Conservation (phyloP, 2,797 vertebrate genomes). For the Oreochromis mossambicus region DNA sequence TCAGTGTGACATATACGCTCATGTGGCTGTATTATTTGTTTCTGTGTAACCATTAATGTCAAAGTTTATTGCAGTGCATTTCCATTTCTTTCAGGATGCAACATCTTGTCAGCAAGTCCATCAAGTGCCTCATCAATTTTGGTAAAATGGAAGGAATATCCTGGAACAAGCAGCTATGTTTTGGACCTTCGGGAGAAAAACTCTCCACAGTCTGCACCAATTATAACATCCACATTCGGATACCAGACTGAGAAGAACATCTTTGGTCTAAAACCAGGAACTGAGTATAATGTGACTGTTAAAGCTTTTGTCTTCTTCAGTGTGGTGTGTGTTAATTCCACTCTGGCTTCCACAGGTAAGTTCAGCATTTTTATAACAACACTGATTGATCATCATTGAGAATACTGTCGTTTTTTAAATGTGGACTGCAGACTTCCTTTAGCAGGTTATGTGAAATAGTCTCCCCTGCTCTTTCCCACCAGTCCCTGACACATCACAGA, state of each 20-base stretch:
- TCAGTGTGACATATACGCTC: background rate
- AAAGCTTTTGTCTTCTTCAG: slow-evolving; percentile 66
- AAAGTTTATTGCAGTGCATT: background rate
- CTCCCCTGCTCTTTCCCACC: background rate
- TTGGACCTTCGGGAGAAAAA: slow-evolving; percentile 76
- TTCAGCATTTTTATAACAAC: background rate
- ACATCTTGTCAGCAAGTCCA: slow-evolving; percentile 59
- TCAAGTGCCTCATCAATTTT: slow-evolving; percentile 61
- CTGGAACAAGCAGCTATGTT: slow-evolving; percentile 65
- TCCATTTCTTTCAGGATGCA: slow-evolving; percentile 61
- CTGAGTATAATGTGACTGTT: slow-evolving; percentile 71
- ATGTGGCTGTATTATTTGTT: background rate
- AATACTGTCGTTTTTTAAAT: background rate
- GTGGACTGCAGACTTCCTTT: background rate
- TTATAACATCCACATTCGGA: background rate
- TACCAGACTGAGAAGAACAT: slow-evolving; percentile 28
- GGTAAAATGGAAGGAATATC: slow-evolving; percentile 65
- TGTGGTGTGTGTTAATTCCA: slow-evolving; percentile 37
- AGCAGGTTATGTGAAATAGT: background rate
- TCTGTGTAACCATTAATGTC: background rate
- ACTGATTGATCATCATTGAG: background rate
- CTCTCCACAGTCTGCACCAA: slow-evolving; percentile 42
- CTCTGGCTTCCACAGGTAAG: slow-evolving; percentile 65
- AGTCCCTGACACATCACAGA: slow-evolving; percentile 74
- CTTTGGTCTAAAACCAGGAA: slow-evolving; percentile 67